Evolutionary conservation across 2,888 invertebrate species (phyloP), one percentile per base, ranked within the genome.

Genomic region (Cerceris rybyensis): DNA sequence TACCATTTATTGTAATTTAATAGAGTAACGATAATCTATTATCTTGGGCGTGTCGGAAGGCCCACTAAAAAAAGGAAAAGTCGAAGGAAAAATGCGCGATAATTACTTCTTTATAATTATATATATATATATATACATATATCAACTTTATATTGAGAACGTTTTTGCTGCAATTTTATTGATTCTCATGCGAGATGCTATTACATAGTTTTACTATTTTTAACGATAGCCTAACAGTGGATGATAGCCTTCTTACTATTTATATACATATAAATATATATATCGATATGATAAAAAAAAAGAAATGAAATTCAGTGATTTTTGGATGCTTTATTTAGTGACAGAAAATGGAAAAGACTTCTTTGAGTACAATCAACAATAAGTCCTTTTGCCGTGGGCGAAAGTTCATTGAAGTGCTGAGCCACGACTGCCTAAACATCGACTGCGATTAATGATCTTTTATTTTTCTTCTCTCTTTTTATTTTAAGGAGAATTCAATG

Each of bases 1-100:
- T 81, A 82, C 71, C 80, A 75, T 70, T 79, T 73, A 79, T 74
- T 84, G 82, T 83, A 81, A 83, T 84, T 84, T 84, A 83, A 83
- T 86, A 75, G 75, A 60, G 49, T 81, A 28, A 78, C 72, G 74
- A 61, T 79, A 82, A 81, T 71, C 79, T 78, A 70, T 77, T 77
- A 68, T 70, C 74, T 68, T 59, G 52, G 63, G 42, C 41, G 55
- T 55, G 60, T n/a, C 41, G 57, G 46, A 52, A 63, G 16, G 50
- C 65, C 75, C 64, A 49, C 65, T 49, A 11, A 39, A 67, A 69
- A 61, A 60, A 60, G 52, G 55, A 52, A 54, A 16, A 60, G 65
- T 64, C 14, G 28, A 17, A 17, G 50, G 55, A 59, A 43, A 58
- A 75, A 52, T 60, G 49, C 41, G 52, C 55, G 63, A 75, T 61